Evolutionary conservation across 2,797 vertebrate genomes (phyloP).

Genomic region (Naso thynnoides): DNA sequence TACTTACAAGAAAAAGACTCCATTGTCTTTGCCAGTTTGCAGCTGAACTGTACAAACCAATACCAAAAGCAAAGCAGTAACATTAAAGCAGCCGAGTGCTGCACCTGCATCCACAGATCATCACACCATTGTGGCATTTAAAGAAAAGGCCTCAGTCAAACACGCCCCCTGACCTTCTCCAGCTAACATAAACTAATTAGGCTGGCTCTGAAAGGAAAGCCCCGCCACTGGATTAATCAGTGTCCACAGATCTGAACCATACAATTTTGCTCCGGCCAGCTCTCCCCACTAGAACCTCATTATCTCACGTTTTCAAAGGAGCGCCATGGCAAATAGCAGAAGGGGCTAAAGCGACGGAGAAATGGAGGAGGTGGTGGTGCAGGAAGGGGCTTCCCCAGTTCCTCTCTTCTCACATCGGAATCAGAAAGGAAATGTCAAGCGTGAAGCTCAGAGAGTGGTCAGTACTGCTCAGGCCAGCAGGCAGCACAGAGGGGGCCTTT

Average conservation of each 20-base stretch:
- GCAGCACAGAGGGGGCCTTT: constrained; percentile 89
- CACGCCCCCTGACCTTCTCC: constrained; percentile 92
- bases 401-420: constrained; percentile 80
- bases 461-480: constrained; percentile 77
- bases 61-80: constrained; percentile 85
- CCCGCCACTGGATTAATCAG: constrained; percentile 88
- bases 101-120: constrained; percentile 93
- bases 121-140: constrained; percentile 94
- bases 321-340: constrained; percentile 67
- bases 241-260: constrained; percentile 81
- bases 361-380: constrained; percentile 73
- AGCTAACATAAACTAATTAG: constrained; percentile 99
- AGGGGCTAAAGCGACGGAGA: constrained; percentile 69
- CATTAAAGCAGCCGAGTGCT: constrained; percentile 87
- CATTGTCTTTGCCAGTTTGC: constrained; percentile 86
- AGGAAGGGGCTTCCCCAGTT: constrained; percentile 77
- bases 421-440: constrained; percentile 85
- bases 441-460: constrained; percentile 80
- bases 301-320: constrained; percentile 87
- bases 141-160: constrained; percentile 90
- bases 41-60: constrained; percentile 82
- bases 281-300: constrained; percentile 84
- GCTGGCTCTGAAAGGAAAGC: constrained; percentile 85
- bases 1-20: constrained; percentile 86
- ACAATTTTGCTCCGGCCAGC: constrained; percentile 73